Conservation (phyloP, 1,140 invertebrate genomes). For the Brachionus angularis region DNA sequence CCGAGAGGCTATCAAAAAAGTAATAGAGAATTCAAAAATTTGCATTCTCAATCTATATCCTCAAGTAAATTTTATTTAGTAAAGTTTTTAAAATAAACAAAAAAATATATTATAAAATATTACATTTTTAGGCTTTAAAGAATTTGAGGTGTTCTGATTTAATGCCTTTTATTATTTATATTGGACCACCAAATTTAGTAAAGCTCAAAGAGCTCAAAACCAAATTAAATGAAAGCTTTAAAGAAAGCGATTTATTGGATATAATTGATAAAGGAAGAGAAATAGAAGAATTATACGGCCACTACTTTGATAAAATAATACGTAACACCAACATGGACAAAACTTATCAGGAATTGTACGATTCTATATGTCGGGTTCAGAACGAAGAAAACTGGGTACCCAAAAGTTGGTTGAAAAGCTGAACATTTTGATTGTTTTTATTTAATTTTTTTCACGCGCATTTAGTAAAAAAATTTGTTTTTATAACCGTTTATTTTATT, state of each 20-base stretch:
- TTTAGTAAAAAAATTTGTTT: too few species aligned
- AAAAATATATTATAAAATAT: background rate
- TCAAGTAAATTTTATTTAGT: constrained; percentile 61
- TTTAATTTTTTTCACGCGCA: too few species aligned
- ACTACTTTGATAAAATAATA: constrained; percentile 93
- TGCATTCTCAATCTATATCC: constrained; percentile 88
- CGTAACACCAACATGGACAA: constrained; percentile 91
- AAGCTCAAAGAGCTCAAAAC: constrained; percentile 86
- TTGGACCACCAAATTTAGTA: constrained; percentile 88
- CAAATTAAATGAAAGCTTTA: constrained; percentile 62
- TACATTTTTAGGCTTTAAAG: constrained; percentile 66
- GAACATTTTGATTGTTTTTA: background rate
- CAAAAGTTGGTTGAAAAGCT: constrained; percentile 68
- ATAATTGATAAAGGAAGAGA: constrained; percentile 91
- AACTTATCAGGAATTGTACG: constrained; percentile 83
- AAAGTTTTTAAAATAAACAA: background rate
- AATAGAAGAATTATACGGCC: constrained; percentile 92
- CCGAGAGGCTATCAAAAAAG: constrained; percentile 80
- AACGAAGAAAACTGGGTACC: constrained; percentile 95
- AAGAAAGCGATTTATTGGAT: constrained; percentile 90
- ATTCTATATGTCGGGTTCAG: constrained; percentile 88
- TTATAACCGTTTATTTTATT: too few species aligned
- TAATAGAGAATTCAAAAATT: constrained; percentile 88
- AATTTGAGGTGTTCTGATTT: constrained; percentile 83
- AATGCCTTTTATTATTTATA: constrained; percentile 93